phyloP scores from a whole-genome alignment of 2,797 vertebrate species.

The Sphenodon punctatus region DNA sequence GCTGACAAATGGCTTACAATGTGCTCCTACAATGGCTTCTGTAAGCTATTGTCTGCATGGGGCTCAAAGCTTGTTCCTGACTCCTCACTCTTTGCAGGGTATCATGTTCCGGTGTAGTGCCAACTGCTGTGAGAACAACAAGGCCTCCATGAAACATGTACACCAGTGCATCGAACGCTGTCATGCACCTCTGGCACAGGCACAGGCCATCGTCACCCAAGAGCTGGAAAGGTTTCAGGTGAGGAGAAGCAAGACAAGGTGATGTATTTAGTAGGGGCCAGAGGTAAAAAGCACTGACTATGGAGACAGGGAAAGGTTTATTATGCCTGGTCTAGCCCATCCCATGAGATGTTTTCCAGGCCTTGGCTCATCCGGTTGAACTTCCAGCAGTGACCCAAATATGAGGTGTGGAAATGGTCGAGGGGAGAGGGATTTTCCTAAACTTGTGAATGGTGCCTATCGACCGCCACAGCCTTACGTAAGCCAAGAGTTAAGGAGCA shows the following conservation, averaged over 20 bases:
- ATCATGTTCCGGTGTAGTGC: slow-evolving; percentile 94
- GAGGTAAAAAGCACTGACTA: neutral
- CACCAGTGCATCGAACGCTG: slow-evolving; percentile 94
- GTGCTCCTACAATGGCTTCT: no score
- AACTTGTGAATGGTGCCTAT: neutral
- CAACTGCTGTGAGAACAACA: slow-evolving; percentile 83
- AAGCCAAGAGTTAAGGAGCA: neutral
- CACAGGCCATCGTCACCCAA: slow-evolving; percentile 87
- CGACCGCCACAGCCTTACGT: neutral
- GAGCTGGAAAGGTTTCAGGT: slow-evolving; percentile 95
- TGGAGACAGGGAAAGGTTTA: neutral
- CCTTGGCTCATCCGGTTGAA: neutral
- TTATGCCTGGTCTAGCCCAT: neutral
- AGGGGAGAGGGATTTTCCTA: neutral
- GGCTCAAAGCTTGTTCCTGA: neutral
- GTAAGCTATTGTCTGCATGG: neutral
- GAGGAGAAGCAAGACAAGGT: neutral
- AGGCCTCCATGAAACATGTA: slow-evolving; percentile 88
- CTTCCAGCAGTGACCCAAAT: neutral
- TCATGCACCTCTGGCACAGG: slow-evolving; percentile 87
- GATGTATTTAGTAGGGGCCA: neutral
- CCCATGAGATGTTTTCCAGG: rapidly evolving
- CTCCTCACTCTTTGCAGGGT: slow-evolving; percentile 69
- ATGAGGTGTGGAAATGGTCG: neutral
- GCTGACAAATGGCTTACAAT: no score